Evolutionary conservation across 92 coral and sea anemone species (phyloP), one percentile per base, ranked within the genome.

Genomic region (Epizoanthus illoricatus): DNA sequence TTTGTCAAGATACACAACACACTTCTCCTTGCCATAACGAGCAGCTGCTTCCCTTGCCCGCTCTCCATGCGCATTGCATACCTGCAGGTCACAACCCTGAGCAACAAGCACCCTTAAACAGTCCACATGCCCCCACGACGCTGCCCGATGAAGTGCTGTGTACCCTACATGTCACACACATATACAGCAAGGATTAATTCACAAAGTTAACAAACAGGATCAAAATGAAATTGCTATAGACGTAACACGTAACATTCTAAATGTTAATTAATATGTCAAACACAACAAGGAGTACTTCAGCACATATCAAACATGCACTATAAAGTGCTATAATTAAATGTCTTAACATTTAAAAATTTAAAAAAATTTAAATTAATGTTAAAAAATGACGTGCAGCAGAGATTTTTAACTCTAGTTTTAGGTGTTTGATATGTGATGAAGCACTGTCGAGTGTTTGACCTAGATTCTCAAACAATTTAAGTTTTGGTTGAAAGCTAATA

Each of bases 21-120:
- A 93, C 43, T 81, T 62, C 61, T 71, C 84, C 63, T 93, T 92
- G 18, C 83, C 88, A 75, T 93, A 96, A 17, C 99, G 90, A 19
- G 92, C 92, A 18, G 99, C 99, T 59, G 92, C 93, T 75, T 96
- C 99, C 76, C 98, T 83, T 33, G 99, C 99, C 52, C 99, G 78
- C 84, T 96, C 99, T 1, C 99, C 99, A 71, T 96, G 96, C 11
- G 75, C 76, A 63, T 90, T 96, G 20, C 43, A 65, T 28, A 90
- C 71, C 80, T 96, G 98, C 11, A 96, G 76, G 59, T 96, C 97
- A 78, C 95, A 89, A 5, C 95, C 95, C 75, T 86, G 84, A 7
- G 87, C 82, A 18, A 96, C 92, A 61, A 96, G 87, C 55, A 76
- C 83, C 75, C 70, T 88, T 11, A 96, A 62, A 81, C 99, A 96